phyloP scores from a whole-genome alignment of 2,113 vertebrate species.

The Myodes glareolus region DNA sequence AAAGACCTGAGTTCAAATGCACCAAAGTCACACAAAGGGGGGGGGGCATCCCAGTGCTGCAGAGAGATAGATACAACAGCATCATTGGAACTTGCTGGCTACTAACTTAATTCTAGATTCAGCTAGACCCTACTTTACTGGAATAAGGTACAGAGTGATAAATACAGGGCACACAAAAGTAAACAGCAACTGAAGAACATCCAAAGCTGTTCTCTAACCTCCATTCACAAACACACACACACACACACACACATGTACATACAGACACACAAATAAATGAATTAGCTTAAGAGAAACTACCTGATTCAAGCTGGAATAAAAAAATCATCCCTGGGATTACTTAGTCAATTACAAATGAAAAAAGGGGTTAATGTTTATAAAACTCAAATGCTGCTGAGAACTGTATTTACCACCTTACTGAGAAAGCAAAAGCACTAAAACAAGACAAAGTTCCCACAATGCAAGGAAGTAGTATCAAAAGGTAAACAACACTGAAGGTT shows the following conservation, averaged over 20 bases:
- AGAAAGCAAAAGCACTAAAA: slow-evolving; percentile 45
- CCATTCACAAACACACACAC: not conserved
- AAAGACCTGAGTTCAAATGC: not conserved
- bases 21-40: not conserved
- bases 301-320: slow-evolving; percentile 8
- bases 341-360: slow-evolving; percentile 34
- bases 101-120: not conserved
- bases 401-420: slow-evolving; percentile 17
- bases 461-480: slow-evolving; percentile 33
- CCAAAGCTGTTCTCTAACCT: not conserved
- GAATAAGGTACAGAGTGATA: not conserved
- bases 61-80: not conserved
- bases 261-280: not conserved
- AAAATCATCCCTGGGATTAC: not conserved
- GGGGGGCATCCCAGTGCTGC: not conserved
- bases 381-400: slow-evolving; percentile 4
- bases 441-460: not conserved
- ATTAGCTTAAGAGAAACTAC: slow-evolving; percentile 48
- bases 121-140: not conserved
- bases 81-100: not conserved
- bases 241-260: not conserved
- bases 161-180: not conserved
- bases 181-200: not conserved
- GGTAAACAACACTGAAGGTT: not conserved
- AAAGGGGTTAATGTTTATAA: not conserved